These are phyloP conservation scores for Labeo calbasu DNA, from an alignment of 2,797 vertebrate species.

Conservation along the genomic window DNA sequence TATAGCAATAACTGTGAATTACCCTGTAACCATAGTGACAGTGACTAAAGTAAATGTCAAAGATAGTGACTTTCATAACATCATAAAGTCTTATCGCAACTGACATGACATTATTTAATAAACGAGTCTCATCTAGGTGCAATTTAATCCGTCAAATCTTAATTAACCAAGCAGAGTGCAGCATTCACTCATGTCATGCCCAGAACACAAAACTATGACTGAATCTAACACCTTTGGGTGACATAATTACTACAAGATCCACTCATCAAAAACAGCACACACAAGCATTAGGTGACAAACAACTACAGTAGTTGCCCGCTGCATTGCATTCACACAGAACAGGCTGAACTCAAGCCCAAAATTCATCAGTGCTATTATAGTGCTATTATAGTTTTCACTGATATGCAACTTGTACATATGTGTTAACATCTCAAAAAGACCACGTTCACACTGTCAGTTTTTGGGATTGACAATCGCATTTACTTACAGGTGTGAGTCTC, in stretches of 20 bases:
- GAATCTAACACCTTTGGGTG: neutral
- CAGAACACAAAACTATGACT: neutral
- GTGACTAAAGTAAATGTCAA: conserved; percentile 11
- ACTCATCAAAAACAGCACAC: neutral
- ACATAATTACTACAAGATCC: neutral
- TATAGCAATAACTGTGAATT: neutral
- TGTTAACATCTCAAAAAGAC: too few species aligned
- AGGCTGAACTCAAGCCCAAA: neutral
- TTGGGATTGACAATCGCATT: too few species aligned
- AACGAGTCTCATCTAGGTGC: neutral
- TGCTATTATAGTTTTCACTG: too few species aligned
- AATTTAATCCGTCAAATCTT: neutral
- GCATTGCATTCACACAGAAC: neutral
- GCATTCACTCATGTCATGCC: neutral
- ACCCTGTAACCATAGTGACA: neutral
- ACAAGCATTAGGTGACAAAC: neutral
- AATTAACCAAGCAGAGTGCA: neutral
- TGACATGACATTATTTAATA: conserved; percentile 8
- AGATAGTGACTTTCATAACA: neutral
- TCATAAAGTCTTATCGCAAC: neutral
- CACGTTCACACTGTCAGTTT: too few species aligned
- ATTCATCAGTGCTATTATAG: neutral
- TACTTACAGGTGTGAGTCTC: too few species aligned
- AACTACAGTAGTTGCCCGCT: neutral
- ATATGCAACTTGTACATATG: too few species aligned